A percentile compares a stretch with the other conserved stretches of the same genome.
These are phyloP conservation scores for Propsilocerus akamusi DNA, from an alignment of 1,140 invertebrate species.

Conservation along the genomic window DNA sequence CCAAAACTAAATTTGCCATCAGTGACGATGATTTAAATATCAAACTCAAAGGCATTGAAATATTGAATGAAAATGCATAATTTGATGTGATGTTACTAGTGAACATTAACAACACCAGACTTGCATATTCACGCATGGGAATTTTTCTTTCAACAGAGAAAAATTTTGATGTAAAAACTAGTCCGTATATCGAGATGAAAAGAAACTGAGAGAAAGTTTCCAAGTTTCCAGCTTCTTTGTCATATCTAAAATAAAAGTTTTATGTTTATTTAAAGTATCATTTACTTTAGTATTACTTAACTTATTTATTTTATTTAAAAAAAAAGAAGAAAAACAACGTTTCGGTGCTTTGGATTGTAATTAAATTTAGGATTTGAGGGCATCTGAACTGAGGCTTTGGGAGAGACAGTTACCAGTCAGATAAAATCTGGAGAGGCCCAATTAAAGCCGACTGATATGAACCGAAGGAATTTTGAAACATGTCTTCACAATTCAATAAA, in stretches of 20 bases:
- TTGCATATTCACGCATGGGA: conserved; percentile 60
- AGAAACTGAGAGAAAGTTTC: conserved; percentile 88
- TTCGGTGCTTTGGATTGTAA: too few species aligned
- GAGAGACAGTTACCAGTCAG: too few species aligned
- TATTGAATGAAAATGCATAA: conserved; percentile 91
- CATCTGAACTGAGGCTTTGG: conserved; percentile 9
- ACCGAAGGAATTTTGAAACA: too few species aligned
- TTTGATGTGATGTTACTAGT: conserved; percentile 87
- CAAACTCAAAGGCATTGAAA: conserved; percentile 96
- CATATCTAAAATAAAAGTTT: conserved; percentile 40
- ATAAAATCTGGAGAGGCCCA: too few species aligned
- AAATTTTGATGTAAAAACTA: conserved; percentile 74
- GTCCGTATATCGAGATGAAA: conserved; percentile 77
- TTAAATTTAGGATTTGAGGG: conserved; percentile 7
- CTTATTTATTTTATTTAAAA: too few species aligned
- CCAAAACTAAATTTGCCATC: conserved; percentile 93
- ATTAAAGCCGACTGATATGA: too few species aligned
- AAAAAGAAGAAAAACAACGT: too few species aligned
- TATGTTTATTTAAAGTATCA: too few species aligned
- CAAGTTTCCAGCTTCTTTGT: conserved; percentile 80
- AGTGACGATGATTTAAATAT: conserved; percentile 94
- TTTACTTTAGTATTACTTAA: too few species aligned
- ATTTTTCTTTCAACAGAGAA: conserved; percentile 53
- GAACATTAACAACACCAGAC: conserved; percentile 83
- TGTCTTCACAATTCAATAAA: too few species aligned